phyloP scores from a whole-genome alignment of 2,888 invertebrate species.

The Rotaria sp. region DNA sequence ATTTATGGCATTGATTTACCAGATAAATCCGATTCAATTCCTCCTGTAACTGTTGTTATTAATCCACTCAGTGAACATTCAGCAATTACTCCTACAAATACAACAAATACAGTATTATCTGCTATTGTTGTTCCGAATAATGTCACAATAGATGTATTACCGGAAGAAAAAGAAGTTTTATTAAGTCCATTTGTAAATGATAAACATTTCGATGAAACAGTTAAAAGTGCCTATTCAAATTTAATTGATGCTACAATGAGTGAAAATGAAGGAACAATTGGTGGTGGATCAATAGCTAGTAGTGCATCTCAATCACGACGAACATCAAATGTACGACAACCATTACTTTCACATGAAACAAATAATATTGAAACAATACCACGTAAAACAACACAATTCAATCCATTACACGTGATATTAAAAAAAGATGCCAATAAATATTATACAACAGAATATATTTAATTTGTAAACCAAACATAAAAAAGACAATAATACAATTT shows the following conservation, averaged over 20 bases:
- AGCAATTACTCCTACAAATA: background rate
- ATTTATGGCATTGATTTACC: constrained; percentile 2
- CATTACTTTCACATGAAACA: background rate
- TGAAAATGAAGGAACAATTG: background rate
- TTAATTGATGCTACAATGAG: constrained; percentile 12
- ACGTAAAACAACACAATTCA: background rate
- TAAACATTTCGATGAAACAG: background rate
- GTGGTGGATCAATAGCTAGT: background rate
- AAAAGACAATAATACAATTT: background rate
- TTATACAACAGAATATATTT: constrained; percentile 26
- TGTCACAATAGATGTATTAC: background rate
- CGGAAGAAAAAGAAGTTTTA: background rate
- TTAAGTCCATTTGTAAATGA: background rate
- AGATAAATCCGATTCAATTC: background rate
- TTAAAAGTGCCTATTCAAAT: constrained; percentile 3
- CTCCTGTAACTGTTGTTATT: constrained; percentile 1
- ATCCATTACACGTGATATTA: constrained; percentile 10
- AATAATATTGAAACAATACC: background rate
- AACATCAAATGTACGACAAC: background rate
- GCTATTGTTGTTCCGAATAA: background rate
- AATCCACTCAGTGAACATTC: background rate
- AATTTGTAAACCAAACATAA: background rate
- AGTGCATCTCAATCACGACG: background rate
- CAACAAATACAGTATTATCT: background rate
- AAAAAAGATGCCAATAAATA: constrained; percentile 27